Evolutionary conservation across 2,113 vertebrate species (phyloP).

Genomic region (Gallinago media): DNA sequence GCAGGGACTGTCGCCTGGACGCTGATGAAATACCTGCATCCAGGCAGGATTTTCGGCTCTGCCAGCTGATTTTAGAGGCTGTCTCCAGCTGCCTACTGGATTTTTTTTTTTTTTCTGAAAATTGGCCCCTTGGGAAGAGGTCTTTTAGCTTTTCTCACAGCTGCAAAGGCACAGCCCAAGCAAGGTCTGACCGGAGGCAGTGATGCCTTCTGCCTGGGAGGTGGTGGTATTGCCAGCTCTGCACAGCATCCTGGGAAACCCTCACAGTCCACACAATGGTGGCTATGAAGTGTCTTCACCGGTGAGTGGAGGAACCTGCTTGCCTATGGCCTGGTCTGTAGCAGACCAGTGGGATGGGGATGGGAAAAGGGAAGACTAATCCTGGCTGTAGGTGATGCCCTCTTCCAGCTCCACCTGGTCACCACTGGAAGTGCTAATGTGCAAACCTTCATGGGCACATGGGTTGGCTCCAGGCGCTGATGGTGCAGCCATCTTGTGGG

Average conservation of each 20-base stretch:
- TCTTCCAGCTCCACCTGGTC: background rate
- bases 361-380: background rate
- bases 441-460: background rate
- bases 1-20: rapidly evolving
- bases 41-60: background rate
- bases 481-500: background rate
- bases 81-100: background rate
- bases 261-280: rapidly evolving
- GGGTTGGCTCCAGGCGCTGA: background rate
- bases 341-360: background rate
- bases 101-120: background rate
- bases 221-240: background rate
- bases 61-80: background rate
- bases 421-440: background rate
- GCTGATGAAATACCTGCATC: background rate
- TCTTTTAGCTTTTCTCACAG: background rate
- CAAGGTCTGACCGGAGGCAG: background rate
- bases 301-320: background rate
- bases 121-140: background rate
- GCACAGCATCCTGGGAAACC: background rate
- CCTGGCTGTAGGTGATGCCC: background rate
- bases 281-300: background rate
- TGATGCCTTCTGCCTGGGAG: background rate
- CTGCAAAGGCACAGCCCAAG: background rate
- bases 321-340: rapidly evolving